Percentiles rank a stretch among this genome's conserved stretches.
These are phyloP conservation scores for Drosophila tropicalis DNA, from an alignment of 1,140 invertebrate genomes.

Conservation along the genomic window DNA sequence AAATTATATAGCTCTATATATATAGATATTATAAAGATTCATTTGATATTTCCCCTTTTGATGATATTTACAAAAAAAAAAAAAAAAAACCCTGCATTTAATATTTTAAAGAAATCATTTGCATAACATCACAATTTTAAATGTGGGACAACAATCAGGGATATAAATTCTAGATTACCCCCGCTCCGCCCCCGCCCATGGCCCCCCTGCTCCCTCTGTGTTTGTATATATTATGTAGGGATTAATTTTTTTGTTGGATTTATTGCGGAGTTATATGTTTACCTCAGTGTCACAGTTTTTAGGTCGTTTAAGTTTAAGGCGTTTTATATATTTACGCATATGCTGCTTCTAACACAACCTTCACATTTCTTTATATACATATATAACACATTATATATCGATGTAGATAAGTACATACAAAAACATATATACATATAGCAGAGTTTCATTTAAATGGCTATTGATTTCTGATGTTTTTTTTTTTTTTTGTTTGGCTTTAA, in stretches of 20 bases:
- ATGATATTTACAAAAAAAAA: not conserved
- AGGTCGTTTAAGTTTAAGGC: constrained; percentile 50
- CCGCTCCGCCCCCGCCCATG: too few relatives aligned
- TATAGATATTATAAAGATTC: not conserved
- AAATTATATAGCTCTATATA: not conserved
- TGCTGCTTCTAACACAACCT: not conserved
- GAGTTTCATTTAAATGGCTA: constrained; percentile 25
- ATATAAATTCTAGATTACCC: too few relatives aligned
- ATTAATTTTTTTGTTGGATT: constrained; percentile 50
- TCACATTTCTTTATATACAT: constrained; percentile 2
- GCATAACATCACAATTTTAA: not conserved
- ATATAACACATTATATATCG: constrained; percentile 8
- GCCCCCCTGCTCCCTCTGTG: not conserved
- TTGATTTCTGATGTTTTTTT: constrained; percentile 18
- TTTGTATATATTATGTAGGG: not conserved
- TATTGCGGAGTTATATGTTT: constrained; percentile 43
- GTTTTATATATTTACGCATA: constrained; percentile 3
- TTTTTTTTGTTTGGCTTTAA: constrained; percentile 20
- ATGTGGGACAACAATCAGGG: too few relatives aligned
- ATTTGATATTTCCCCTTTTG: not conserved
- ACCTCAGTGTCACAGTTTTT: constrained; percentile 65
- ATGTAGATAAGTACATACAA: constrained; percentile 13
- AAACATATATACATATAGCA: constrained; percentile 14
- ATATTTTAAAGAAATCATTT: not conserved
- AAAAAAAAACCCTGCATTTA: not conserved